Percentiles rank a stretch among this genome's conserved stretches.
Conservation (phyloP, 2,797 vertebrate genomes). For the Sorex maritimensis region DNA sequence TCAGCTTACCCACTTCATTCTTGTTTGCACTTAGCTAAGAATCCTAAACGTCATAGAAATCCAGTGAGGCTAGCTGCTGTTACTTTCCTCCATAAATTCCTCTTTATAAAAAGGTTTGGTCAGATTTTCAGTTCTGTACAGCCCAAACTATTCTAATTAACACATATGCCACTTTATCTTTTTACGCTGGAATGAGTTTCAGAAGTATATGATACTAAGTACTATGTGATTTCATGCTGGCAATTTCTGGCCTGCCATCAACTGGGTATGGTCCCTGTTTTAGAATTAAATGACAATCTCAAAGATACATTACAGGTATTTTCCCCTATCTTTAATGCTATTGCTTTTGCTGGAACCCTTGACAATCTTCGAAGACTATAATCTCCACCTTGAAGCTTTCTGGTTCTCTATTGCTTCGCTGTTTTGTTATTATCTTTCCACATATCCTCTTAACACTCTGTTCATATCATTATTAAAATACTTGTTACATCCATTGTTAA, state of each 20-base stretch:
- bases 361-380: neutral
- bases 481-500: neutral
- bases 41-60: neutral
- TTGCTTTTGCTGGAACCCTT: neutral
- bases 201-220: slow-evolving; percentile 29
- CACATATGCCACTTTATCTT: neutral
- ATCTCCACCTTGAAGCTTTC: neutral
- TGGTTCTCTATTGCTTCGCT: neutral
- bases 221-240: neutral
- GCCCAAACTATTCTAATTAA: slow-evolving; percentile 34
- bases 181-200: slow-evolving; percentile 28
- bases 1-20: neutral
- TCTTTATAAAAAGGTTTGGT: slow-evolving; percentile 21
- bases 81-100: neutral
- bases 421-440: neutral
- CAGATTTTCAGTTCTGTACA: slow-evolving; percentile 20
- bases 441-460: neutral
- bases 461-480: neutral
- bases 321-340: neutral
- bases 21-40: neutral
- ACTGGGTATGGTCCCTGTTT: neutral
- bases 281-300: neutral
- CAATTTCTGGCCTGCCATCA: neutral
- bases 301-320: neutral
- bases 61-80: neutral